Evolutionary conservation across 2,888 invertebrate genomes (phyloP).

Genomic region (Aproaerema taeniolella): DNA sequence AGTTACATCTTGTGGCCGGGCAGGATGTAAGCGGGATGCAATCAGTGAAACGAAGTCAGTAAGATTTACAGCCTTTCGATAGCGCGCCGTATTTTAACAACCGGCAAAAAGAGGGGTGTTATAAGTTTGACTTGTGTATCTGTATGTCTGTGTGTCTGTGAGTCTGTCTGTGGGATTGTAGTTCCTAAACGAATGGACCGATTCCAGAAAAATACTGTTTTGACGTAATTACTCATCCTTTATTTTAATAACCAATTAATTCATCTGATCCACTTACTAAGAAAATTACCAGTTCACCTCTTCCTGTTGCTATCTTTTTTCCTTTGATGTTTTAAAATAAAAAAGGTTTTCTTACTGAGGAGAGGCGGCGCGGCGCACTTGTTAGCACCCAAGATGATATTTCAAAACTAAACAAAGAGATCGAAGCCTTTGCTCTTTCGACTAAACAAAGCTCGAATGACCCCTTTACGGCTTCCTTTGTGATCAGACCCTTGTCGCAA

Average conservation of each 20-base stretch:
- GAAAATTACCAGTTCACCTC: neutral
- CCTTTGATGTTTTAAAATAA: neutral
- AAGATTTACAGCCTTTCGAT: slow-evolving; percentile 22
- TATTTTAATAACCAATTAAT: no score
- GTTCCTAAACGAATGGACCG: no score
- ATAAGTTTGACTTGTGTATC: no score
- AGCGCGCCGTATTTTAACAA: no score
- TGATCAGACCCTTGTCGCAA: slow-evolving; percentile 46
- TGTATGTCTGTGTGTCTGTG: no score
- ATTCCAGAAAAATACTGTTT: no score
- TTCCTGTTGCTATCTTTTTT: neutral
- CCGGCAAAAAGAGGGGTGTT: no score
- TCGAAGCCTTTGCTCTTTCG: slow-evolving; percentile 38
- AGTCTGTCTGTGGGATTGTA: no score
- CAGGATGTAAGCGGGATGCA: slow-evolving; percentile 12
- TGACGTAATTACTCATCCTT: no score
- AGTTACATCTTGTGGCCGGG: no score
- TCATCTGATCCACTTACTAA: no score
- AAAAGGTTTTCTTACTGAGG: neutral
- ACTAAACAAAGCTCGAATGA: slow-evolving; percentile 57
- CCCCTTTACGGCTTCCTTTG: slow-evolving; percentile 53
- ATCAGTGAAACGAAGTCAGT: slow-evolving; percentile 9
- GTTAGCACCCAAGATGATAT: slow-evolving; percentile 48
- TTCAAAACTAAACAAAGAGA: slow-evolving; percentile 54
- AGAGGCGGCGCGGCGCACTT: slow-evolving; percentile 24